Percentiles rank a stretch among this genome's conserved stretches.
phyloP scores from a whole-genome alignment of 2,888 invertebrate species.

The Globia sparganii region DNA sequence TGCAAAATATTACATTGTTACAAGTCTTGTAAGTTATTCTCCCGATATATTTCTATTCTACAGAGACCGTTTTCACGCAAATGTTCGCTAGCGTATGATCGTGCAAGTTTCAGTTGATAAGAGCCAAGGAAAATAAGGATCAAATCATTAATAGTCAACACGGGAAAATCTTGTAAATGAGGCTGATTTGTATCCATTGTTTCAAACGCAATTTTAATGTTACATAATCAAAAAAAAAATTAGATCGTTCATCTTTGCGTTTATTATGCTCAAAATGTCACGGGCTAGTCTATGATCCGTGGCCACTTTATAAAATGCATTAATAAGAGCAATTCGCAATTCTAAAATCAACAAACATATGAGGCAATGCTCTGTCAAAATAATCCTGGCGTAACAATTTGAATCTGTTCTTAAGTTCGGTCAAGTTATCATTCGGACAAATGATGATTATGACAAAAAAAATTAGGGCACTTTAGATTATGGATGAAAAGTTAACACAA shows the following conservation, averaged over 20 bases:
- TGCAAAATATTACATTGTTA: neutral
- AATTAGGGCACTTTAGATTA: too few species aligned
- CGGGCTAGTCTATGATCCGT: neutral
- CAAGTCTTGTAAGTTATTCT: neutral
- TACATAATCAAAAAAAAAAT: neutral
- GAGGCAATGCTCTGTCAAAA: neutral
- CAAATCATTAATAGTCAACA: neutral
- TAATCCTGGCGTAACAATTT: neutral
- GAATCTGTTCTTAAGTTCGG: too few species aligned
- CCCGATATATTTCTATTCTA: neutral
- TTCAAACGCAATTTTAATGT: neutral
- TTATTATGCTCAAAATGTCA: neutral
- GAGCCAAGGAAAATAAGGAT: neutral
- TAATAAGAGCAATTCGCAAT: neutral
- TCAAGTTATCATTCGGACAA: too few species aligned
- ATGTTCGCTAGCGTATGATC: neutral
- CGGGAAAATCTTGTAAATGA: neutral
- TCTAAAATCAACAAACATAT: neutral
- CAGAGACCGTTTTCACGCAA: constrained; percentile 1
- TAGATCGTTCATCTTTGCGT: neutral
- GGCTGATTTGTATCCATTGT: too few species aligned
- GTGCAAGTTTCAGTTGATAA: neutral
- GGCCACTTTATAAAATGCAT: neutral
- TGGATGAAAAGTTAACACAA: too few species aligned
- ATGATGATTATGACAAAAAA: too few species aligned